These are phyloP conservation scores for Mionectes olivaceus DNA, from an alignment of 2,797 vertebrate genomes.

Conservation along the genomic window DNA sequence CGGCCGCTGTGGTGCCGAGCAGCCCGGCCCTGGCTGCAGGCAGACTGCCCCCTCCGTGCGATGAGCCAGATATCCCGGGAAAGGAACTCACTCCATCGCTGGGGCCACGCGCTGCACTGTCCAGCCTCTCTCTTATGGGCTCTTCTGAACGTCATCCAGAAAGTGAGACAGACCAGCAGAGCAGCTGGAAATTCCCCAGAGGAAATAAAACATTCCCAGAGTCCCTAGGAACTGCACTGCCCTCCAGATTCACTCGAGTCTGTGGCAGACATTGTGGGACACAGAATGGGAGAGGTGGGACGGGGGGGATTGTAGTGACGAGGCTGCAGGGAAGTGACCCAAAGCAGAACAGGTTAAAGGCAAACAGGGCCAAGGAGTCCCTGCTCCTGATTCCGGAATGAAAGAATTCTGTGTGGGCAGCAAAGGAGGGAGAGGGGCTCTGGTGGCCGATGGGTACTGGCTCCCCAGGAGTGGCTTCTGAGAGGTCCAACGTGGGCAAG, in stretches of 20 bases:
- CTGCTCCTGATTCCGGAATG: background rate
- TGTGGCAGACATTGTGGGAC: background rate
- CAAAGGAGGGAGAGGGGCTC: background rate
- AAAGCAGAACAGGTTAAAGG: background rate
- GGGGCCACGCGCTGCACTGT: background rate
- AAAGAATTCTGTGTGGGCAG: background rate
- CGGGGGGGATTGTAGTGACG: background rate
- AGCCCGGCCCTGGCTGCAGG: background rate
- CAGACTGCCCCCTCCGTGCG: constrained; percentile 46
- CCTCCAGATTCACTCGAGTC: background rate
- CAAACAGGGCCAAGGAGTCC: background rate
- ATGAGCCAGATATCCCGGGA: background rate
- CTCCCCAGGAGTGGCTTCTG: background rate
- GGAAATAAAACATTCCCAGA: background rate
- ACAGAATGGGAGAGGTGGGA: background rate
- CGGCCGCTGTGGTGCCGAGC: background rate
- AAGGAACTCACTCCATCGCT: background rate
- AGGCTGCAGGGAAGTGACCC: background rate
- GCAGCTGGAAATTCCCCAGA: background rate
- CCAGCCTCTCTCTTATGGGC: background rate
- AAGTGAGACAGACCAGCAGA: background rate
- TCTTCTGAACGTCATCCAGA: background rate
- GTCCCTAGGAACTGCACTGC: background rate
- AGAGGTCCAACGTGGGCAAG: background rate
- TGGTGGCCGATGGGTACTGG: background rate